phyloP scores from a whole-genome alignment of 23 tunicate species.

The Oikopleura vanhoeffeni region DNA sequence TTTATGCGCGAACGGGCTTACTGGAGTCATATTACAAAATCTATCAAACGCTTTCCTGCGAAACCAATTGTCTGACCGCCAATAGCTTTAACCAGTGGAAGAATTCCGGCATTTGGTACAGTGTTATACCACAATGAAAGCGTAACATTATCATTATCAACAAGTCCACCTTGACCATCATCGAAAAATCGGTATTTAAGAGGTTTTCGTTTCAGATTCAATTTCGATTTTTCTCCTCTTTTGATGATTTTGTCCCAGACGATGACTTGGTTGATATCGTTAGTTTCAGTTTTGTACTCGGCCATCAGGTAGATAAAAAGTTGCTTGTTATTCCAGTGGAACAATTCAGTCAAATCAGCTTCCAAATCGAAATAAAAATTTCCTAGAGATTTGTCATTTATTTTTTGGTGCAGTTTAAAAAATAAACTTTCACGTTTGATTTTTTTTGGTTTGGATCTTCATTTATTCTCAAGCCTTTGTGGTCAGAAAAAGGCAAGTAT shows the following conservation, averaged over 20 bases:
- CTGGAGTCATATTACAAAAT: too few species aligned
- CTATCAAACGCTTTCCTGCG: too few species aligned
- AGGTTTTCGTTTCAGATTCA: slow-evolving; percentile 26
- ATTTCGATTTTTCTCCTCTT: slow-evolving; percentile 43
- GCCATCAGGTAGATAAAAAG: slow-evolving; percentile 70
- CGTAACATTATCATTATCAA: slow-evolving; percentile 40
- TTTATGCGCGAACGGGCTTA: too few species aligned
- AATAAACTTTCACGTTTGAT: too few species aligned
- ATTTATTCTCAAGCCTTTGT: too few species aligned
- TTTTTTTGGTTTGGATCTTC: too few species aligned
- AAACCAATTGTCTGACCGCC: slow-evolving; percentile 14
- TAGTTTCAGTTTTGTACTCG: slow-evolving; percentile 62
- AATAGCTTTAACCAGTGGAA: slow-evolving; percentile 44
- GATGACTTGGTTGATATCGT: slow-evolving; percentile 62
- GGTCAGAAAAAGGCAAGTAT: too few species aligned
- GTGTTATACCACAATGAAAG: slow-evolving; percentile 76
- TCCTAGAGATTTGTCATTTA: not conserved
- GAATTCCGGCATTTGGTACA: slow-evolving; percentile 83
- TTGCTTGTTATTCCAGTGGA: slow-evolving; percentile 96
- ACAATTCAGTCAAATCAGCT: slow-evolving; percentile 50
- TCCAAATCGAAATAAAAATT: not conserved
- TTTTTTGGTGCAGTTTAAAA: too few species aligned
- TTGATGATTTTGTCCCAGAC: slow-evolving; percentile 85
- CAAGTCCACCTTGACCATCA: slow-evolving; percentile 56
- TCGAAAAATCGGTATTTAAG: slow-evolving; percentile 89